Percentiles rank a stretch among this genome's conserved stretches.
These are phyloP conservation scores for Trichoplax adhaerens DNA, from an alignment of 37 sponge, comb jelly and placozoan genomes.

Conservation along the genomic window DNA sequence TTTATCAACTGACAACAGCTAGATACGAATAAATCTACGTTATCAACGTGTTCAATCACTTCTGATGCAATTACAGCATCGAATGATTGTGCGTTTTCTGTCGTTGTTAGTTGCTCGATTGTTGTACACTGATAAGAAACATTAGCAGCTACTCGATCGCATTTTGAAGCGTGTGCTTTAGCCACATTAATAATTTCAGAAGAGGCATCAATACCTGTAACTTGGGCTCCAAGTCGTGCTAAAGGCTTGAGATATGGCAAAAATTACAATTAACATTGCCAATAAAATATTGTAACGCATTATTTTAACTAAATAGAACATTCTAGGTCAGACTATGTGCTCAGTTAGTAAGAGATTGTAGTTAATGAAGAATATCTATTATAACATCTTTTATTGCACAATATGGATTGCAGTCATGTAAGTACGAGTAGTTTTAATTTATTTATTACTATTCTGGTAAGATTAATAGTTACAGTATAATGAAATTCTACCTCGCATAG, in stretches of 20 bases:
- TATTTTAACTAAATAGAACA: too few species aligned
- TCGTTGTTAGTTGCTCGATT: constrained; percentile 7
- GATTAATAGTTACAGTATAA: background rate
- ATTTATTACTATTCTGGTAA: background rate
- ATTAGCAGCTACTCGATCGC: constrained; percentile 7
- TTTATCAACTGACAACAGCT: constrained; percentile 13
- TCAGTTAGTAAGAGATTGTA: too few species aligned
- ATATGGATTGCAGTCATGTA: background rate
- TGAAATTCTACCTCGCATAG: constrained; percentile 23
- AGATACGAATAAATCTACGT: constrained; percentile 16
- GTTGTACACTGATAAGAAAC: constrained; percentile 24
- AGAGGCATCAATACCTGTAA: constrained; percentile 36
- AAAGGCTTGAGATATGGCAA: constrained; percentile 16
- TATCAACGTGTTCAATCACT: constrained; percentile 37
- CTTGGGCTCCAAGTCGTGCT: constrained; percentile 31
- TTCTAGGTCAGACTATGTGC: too few species aligned
- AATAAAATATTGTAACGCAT: too few species aligned
- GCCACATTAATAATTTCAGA: constrained; percentile 16
- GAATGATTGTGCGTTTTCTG: constrained; percentile 1
- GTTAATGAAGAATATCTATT: too few species aligned
- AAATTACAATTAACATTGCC: too few species aligned
- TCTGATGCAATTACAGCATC: constrained; percentile 49
- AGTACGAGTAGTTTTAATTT: background rate
- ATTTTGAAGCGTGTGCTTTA: constrained; percentile 5
- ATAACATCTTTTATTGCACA: background rate